Percentiles rank a stretch among this genome's conserved stretches.
phyloP scores from a whole-genome alignment of 2,888 invertebrate species.

The Chrysodeixis includens region DNA sequence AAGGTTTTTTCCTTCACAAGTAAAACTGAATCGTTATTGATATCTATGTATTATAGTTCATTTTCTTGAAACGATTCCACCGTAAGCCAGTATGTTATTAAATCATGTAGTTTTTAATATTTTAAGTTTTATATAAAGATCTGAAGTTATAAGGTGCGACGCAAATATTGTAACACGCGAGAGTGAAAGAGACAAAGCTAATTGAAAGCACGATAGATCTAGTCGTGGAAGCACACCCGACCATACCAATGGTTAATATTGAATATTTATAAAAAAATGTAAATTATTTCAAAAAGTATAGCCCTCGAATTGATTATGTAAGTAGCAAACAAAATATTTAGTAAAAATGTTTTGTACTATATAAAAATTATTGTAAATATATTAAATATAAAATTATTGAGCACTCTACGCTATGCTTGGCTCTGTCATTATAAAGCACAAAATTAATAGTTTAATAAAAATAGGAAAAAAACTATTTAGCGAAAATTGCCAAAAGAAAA shows the following conservation, averaged over 20 bases:
- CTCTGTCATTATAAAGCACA: conserved; percentile 63
- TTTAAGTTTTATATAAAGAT: conserved; percentile 16
- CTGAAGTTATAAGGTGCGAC: conserved; percentile 25
- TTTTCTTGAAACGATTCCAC: too few relatives aligned
- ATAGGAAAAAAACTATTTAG: conserved; percentile 61
- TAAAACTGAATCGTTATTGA: too few relatives aligned
- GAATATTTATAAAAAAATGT: conserved; percentile 58
- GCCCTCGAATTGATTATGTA: conserved; percentile 71
- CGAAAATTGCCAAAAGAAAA: conserved; percentile 63
- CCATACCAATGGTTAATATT: conserved; percentile 60
- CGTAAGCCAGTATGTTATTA: neutral
- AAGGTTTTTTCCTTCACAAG: too few relatives aligned
- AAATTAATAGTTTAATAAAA: conserved; percentile 53
- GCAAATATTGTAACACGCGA: conserved; percentile 38
- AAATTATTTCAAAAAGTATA: conserved; percentile 60
- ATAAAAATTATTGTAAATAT: conserved; percentile 70
- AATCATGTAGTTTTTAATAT: neutral
- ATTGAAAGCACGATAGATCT: conserved; percentile 68
- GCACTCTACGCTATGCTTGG: conserved; percentile 78
- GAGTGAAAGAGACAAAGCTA: conserved; percentile 57
- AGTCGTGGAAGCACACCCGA: conserved; percentile 67
- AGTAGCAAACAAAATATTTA: conserved; percentile 80
- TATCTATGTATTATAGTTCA: too few relatives aligned
- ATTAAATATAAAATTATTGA: conserved; percentile 58
- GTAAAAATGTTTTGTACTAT: conserved; percentile 82